These are phyloP conservation scores for Eupithecia abbreviata DNA, from an alignment of 2,888 invertebrate species.

Conservation along the genomic window DNA sequence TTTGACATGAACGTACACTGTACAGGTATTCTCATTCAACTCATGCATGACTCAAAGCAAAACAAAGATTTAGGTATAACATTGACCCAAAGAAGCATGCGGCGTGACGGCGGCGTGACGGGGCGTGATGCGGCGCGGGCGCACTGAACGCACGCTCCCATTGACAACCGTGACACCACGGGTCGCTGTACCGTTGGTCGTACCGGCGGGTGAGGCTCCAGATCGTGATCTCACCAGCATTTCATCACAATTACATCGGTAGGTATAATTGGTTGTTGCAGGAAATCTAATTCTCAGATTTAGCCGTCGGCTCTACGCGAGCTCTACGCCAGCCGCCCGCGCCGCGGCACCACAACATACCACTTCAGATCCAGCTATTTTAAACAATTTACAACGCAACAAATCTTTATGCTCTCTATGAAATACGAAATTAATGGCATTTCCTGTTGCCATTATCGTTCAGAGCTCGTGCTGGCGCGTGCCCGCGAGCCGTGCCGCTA, in stretches of 20 bases:
- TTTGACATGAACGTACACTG: neutral
- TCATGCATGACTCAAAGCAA: neutral
- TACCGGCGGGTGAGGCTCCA: neutral
- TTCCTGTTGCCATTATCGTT: neutral
- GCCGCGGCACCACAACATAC: neutral
- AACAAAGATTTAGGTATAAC: neutral
- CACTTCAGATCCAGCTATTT: slow-evolving; percentile 20
- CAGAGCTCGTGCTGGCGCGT: neutral
- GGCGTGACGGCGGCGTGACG: slow-evolving; percentile 18
- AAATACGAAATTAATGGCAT: slow-evolving; percentile 18
- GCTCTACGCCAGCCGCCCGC: neutral
- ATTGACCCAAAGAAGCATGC: neutral
- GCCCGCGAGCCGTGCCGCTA: too few relatives aligned
- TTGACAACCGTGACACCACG: slow-evolving; percentile 17
- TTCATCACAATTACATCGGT: neutral
- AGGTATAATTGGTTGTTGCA: neutral
- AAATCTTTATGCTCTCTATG: slow-evolving; percentile 20
- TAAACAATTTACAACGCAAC: slow-evolving; percentile 12
- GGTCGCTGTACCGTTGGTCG: neutral
- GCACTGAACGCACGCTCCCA: slow-evolving; percentile 13
- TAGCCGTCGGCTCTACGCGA: neutral
- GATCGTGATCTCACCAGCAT: neutral
- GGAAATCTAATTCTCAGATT: neutral
- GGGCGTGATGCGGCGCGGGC: slow-evolving; percentile 4
- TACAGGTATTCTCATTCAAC: slow-evolving; percentile 1